Percentiles rank a stretch among this genome's conserved stretches.
These are phyloP conservation scores for Alcedo atthis DNA, from an alignment of 2,797 vertebrate species.

Conservation along the genomic window DNA sequence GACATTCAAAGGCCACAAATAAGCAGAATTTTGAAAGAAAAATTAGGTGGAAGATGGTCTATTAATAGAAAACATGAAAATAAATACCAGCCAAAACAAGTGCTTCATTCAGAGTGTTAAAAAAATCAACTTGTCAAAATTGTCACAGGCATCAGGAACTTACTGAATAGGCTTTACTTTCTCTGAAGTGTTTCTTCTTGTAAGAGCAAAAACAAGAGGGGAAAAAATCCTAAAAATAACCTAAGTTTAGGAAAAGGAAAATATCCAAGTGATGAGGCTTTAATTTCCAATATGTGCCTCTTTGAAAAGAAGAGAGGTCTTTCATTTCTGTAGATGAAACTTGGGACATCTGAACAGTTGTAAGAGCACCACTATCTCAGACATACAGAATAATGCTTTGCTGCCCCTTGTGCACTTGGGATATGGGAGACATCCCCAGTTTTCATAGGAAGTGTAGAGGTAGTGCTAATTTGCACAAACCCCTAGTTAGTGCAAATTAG, in stretches of 20 bases:
- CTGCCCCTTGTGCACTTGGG: too few relatives aligned
- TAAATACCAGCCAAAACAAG: conserved; percentile 40
- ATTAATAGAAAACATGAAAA: conserved; percentile 51
- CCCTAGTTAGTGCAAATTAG: too few relatives aligned
- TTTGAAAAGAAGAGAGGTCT: background rate
- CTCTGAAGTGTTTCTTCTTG: background rate
- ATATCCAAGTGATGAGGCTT: background rate
- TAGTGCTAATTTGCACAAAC: too few relatives aligned
- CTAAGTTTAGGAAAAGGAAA: background rate
- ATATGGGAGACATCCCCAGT: too few relatives aligned
- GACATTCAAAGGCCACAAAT: background rate
- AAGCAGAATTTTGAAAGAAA: background rate
- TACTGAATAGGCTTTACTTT: background rate
- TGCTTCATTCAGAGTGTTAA: background rate
- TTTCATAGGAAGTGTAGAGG: too few relatives aligned
- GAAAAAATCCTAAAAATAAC: background rate
- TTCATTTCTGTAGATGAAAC: background rate
- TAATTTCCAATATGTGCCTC: background rate
- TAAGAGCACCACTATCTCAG: too few relatives aligned
- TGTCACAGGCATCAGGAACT: background rate
- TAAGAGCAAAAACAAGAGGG: background rate
- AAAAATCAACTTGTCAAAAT: conserved; percentile 37
- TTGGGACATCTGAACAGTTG: background rate
- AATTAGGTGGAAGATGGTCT: conserved; percentile 21
- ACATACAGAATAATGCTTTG: too few relatives aligned